A percentile compares a stretch with the other conserved stretches of the same genome.
These are phyloP conservation scores for Mesaphorura yosii DNA, from an alignment of 1,140 invertebrate species.

Conservation along the genomic window DNA sequence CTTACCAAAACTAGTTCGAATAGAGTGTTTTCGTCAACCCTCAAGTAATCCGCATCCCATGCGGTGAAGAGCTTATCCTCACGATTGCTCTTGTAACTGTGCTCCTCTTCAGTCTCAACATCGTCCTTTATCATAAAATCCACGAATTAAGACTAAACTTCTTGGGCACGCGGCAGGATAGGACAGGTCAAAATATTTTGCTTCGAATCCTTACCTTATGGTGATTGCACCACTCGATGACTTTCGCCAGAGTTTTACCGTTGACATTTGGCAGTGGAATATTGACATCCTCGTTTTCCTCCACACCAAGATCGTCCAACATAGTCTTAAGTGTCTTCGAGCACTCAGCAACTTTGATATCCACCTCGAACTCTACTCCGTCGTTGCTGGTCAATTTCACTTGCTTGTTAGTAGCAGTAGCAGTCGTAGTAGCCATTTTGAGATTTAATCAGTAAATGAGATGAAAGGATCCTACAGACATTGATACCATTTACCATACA, in stretches of 20 bases:
- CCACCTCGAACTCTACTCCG: slow-evolving; percentile 44
- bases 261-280: slow-evolving; percentile 56
- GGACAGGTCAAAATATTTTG: no score
- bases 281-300: slow-evolving; percentile 44
- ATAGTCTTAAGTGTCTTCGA: slow-evolving; percentile 48
- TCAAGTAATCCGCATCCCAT: slow-evolving; percentile 98
- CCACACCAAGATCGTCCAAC: slow-evolving; percentile 43
- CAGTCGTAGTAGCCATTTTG: no score
- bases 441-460: no score
- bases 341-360: slow-evolving; percentile 42
- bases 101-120: slow-evolving; percentile 93
- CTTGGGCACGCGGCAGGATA: neutral
- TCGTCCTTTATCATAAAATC: slow-evolving; percentile 58
- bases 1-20: slow-evolving; percentile 68
- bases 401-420: no score
- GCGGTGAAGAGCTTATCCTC: no score
- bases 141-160: neutral
- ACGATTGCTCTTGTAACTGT: slow-evolving; percentile 98
- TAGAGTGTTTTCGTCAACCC: slow-evolving; percentile 90
- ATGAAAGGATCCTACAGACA: no score
- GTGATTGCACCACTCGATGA: slow-evolving; percentile 44
- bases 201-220: slow-evolving; percentile 37
- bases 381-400: slow-evolving; percentile 42
- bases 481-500: no score
- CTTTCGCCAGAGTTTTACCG: slow-evolving; percentile 51